Evolutionary conservation across 2,797 vertebrate genomes (phyloP), one percentile per base, ranked within the genome.

Genomic region (Brachymystax lenok): DNA sequence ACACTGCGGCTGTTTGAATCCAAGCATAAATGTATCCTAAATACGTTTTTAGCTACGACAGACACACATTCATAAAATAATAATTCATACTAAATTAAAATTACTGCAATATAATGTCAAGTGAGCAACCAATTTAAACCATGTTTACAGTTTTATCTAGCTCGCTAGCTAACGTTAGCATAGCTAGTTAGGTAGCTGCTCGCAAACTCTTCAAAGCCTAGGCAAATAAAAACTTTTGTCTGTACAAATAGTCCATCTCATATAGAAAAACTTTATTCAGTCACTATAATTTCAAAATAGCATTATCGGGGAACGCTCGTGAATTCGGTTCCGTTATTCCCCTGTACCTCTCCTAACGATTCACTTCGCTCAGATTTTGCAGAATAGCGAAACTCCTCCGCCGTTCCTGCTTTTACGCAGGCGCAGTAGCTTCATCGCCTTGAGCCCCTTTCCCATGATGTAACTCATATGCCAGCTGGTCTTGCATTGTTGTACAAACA

Each of bases 21-120:
- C 86, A 77, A 80, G 73, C 87, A 85, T 90, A 79, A 68, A 79
- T 84, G 90, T 88, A 88, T 74, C 84, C 81, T 86, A 88, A 83
- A 78, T 3, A 63, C 17, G 8, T 13, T 63, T 81, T 81, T 74
- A 80, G 3, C 64, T 35, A 67, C 2, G 74, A 19, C 56, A 19
- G 56, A 1, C 2, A 21, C 56, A 59, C 56, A 35, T 75, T 82
- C 77, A 71, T 85, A 69, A 59, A 52, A 28, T 21, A n/a, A 66
- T 24, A 66, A 66, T 24, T 66, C 10, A 28, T 12, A 30, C 8
- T n/a, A 69, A 4, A 33, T 19, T 35, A 3, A 7, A 69, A 33
- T 64, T 79, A n/a, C 66, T 24, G 27, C 80, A 17, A 75, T 8
- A 1, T n/a, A 69, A 5, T 4, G 19, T 8, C 8, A 14, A 14